phyloP scores from a whole-genome alignment of 2,113 vertebrate species.

The Rynchops niger region DNA sequence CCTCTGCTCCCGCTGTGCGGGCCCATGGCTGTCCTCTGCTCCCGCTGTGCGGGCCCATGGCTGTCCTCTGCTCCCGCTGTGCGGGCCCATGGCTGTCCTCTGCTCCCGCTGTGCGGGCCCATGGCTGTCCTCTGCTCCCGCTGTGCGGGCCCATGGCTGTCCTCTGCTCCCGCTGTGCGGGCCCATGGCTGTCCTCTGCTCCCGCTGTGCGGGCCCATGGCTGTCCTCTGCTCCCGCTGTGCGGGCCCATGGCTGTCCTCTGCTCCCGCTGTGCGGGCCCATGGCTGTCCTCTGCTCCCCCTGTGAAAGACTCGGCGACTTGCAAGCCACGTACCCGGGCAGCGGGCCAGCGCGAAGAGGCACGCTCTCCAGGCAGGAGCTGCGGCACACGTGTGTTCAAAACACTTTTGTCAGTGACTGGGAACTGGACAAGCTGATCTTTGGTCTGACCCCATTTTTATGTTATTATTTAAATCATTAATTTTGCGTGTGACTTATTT shows the following conservation, averaged over 20 bases:
- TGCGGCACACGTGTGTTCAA: fast-evolving
- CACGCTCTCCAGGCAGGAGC: not conserved
- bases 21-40: fast-evolving
- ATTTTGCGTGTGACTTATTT: not conserved
- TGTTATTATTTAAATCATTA: not conserved
- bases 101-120: not conserved
- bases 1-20: not conserved
- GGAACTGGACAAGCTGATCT: not conserved
- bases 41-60: fast-evolving
- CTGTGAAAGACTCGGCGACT: not conserved
- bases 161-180: not conserved
- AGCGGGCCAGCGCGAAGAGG: not conserved
- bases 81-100: fast-evolving
- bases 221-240: not conserved
- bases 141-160: fast-evolving
- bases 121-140: not conserved
- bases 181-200: fast-evolving
- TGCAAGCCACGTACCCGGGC: not conserved
- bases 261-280: not conserved
- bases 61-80: not conserved
- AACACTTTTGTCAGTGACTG: not conserved
- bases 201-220: fast-evolving
- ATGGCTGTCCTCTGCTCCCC: fast-evolving
- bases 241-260: fast-evolving
- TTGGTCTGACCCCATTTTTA: not conserved